Evolutionary conservation across 2,113 vertebrate genomes (phyloP).

Genomic region (Condylura cristata): DNA sequence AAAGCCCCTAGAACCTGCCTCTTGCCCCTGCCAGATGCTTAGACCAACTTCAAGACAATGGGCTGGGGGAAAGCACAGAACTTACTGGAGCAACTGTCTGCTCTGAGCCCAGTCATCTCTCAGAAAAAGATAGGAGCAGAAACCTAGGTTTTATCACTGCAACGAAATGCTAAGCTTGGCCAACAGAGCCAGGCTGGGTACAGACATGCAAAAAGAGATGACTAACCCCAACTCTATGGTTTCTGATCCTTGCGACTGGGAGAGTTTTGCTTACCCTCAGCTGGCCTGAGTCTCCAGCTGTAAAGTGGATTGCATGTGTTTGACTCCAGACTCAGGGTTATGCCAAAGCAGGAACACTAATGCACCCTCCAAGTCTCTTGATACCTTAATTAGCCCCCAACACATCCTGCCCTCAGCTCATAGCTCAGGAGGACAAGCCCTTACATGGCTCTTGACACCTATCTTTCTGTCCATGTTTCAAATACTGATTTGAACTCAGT

Average conservation of each 20-base stretch:
- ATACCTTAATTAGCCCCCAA: neutral
- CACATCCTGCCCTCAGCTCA: neutral
- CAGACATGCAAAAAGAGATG: neutral
- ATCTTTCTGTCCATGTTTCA: neutral
- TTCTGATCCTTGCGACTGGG: neutral
- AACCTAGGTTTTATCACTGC: neutral
- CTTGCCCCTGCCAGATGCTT: slow-evolving; percentile 36
- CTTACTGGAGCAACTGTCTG: neutral
- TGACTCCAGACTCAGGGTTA: neutral
- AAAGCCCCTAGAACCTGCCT: slow-evolving; percentile 57
- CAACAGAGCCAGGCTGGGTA: neutral
- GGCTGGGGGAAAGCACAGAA: neutral
- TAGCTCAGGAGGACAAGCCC: neutral
- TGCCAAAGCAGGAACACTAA: neutral
- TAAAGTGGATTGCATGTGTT: neutral
- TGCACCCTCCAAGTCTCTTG: neutral
- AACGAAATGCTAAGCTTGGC: neutral
- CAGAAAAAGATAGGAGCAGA: slow-evolving; percentile 39
- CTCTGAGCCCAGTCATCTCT: neutral
- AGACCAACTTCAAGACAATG: slow-evolving; percentile 18
- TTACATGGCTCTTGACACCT: neutral
- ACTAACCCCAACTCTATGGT: neutral
- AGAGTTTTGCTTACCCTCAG: neutral
- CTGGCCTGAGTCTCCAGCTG: neutral
- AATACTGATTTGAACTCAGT: slow-evolving; percentile 4